Evolutionary conservation across 2,113 vertebrate genomes (phyloP).

Genomic region (Clarias magur): DNA sequence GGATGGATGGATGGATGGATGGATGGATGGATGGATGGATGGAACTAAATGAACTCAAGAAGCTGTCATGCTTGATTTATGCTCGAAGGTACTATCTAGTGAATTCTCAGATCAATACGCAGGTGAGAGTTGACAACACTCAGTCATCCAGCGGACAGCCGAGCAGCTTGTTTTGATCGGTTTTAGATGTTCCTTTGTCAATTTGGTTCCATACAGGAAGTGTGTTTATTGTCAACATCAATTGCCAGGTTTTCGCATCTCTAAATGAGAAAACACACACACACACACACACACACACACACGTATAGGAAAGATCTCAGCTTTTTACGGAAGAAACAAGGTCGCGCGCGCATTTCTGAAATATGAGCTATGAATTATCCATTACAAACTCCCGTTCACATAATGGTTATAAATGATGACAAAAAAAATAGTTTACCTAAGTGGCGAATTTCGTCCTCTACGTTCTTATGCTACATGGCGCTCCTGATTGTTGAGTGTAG

Average conservation of each 20-base stretch:
- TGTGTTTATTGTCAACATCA: not conserved
- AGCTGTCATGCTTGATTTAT: not conserved
- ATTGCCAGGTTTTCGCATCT: not conserved
- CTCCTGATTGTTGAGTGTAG: conserved; percentile 6
- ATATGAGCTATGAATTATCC: not conserved
- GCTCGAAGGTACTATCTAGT: not conserved
- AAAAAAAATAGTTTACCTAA: not conserved
- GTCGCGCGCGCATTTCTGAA: not conserved
- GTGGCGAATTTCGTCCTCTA: not conserved
- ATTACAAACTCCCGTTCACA: not conserved
- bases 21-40: too few relatives aligned
- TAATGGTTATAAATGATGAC: not conserved
- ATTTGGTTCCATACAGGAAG: not conserved
- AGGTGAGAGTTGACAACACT: not conserved
- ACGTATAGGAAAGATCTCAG: too few relatives aligned
- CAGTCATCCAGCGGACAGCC: not conserved
- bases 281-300: not conserved
- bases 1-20: too few relatives aligned
- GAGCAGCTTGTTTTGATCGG: not conserved
- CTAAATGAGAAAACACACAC: not conserved
- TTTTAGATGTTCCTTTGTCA: not conserved
- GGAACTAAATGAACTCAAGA: not conserved
- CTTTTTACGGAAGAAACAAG: not conserved
- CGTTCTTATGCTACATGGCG: not conserved
- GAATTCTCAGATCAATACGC: not conserved